Evolutionary conservation across 1,140 invertebrate genomes (phyloP), one percentile per base, ranked within the genome.

Genomic region (Trichonephila inaurata): DNA sequence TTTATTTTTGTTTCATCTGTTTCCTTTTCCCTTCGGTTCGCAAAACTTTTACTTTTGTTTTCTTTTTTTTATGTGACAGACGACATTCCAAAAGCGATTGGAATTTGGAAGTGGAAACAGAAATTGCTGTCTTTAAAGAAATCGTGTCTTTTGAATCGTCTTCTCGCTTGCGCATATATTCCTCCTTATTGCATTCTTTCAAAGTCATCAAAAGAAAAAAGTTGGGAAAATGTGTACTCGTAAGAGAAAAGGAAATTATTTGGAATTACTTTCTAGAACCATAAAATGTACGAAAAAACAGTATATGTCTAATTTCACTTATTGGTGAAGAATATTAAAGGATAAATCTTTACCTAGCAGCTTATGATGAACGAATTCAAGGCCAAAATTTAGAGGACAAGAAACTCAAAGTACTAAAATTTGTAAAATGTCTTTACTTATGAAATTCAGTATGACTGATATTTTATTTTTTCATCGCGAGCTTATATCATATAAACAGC

Each of bases 141-240:
- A 87, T 8, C 62, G 28, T 24, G 14, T 64, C 85, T 40, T 89
- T 89, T 89, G 44, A 60, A 89, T 51, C 33, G 40, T 21, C 72
- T 77, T 77, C 28, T 10, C 16, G 16, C 44, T 12, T 77, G 66
- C 12, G 18, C 24, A 33, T 40, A 33, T 77, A 58, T 51, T 28
- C 44, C 14, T 58, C 69, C 19, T 77, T 89, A 89, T 89, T 89
- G 88, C 88, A 89, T 89, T 89, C 88, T 51, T 77, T 72, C 12
- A 44, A 44, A 64, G 8, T 21, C 61, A 88, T 66, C 24, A 18
- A 61, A 62, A 10, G 62, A 58, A 8, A 40, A 33, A 40, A 88
- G 19, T 33, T 24, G 24, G 28, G 18, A 14, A 51, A 61, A 28
- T 10, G n/a, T 40, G 33, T 44, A 40, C 24, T 62, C 24, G 58